A percentile compares a stretch with the other conserved stretches of the same genome.
phyloP scores from a whole-genome alignment of 2,888 invertebrate genomes.

The Archips crataeganus region DNA sequence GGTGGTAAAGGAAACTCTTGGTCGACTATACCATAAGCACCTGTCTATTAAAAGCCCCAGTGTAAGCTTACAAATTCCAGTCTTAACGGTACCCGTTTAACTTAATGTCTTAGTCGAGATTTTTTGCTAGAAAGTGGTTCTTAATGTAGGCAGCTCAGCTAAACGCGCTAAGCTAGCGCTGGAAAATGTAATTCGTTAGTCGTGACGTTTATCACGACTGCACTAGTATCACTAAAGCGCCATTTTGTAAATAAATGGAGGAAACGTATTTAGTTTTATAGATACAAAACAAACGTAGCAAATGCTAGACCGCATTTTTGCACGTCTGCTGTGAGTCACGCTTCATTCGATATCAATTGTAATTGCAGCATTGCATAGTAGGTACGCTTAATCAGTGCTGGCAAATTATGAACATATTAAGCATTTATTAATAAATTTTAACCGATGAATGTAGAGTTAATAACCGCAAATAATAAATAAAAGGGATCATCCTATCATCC shows the following conservation, averaged over 20 bases:
- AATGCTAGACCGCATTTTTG: constrained; percentile 60
- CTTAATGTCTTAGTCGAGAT: background rate
- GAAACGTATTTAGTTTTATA: constrained; percentile 30
- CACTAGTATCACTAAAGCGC: constrained; percentile 23
- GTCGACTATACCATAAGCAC: background rate
- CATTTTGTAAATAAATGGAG: constrained; percentile 32
- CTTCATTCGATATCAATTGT: constrained; percentile 8
- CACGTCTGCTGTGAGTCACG: constrained; percentile 58
- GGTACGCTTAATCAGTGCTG: constrained; percentile 2
- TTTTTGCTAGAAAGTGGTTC: constrained; percentile 12
- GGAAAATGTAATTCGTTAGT: constrained; percentile 21
- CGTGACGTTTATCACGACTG: constrained; percentile 21
- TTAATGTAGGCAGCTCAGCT: constrained; percentile 12
- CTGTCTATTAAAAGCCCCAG: background rate
- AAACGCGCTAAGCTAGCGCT: constrained; percentile 11
- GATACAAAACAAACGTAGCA: constrained; percentile 22
- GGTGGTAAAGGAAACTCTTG: no score
- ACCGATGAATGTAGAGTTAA: background rate
- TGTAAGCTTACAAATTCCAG: background rate
- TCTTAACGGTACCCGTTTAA: constrained; percentile 1
- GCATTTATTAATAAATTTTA: background rate
- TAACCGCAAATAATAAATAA: no score
- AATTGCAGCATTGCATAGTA: constrained; percentile 5
- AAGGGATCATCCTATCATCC: no score
- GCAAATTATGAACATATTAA: background rate